Evolutionary conservation across 1,140 invertebrate species (phyloP), one percentile per base, ranked within the genome.

Genomic region (Melanaphis sacchari): DNA sequence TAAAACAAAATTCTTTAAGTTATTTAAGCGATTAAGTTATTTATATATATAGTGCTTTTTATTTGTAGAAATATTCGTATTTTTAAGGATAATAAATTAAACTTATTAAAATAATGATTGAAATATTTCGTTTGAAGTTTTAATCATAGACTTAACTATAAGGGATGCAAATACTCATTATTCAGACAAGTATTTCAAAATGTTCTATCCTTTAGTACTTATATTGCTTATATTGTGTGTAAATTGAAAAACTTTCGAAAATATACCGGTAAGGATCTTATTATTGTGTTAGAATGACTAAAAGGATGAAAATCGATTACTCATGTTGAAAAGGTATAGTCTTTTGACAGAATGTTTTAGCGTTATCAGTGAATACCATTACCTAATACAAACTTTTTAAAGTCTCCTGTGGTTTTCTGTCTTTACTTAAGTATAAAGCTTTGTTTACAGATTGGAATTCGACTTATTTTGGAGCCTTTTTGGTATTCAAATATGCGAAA

Each of bases 361-460:
- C 46, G 87, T 52, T 89, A 89, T 89, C 87, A 52, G n/a, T 52
- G 87, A 52, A 89, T 89, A 89, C 46, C 8, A 89, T 52, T 89
- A 52, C 49, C 43, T 89, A 89, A 38, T 52, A 52, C n/a, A 89
- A 89, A 89, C n/a, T 38, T 38, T 88, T 89, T 24, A 52, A 89
- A 49, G 87, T 89, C 87, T 89, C 87, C 87, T 49, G 87, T 49
- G 87, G 87, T 52, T 89, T 52, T 89, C 26, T 49, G 21, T 89
- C n/a, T 89, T 24, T 38, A 9, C n/a, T n/a, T n/a, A 46, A 43
- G 40, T 85, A n/a, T 38, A 89, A 89, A 11, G 87, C 87, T 89
- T 89, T 89, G 46, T 89, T 89, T 89, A 89, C 87, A 36, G 43
- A 38, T 52, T 52, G 87, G n/a, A 43, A 89, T 52, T 89, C 87